These are phyloP conservation scores for Clinocottus analis DNA, from an alignment of 2,113 vertebrate species.

Conservation along the genomic window DNA sequence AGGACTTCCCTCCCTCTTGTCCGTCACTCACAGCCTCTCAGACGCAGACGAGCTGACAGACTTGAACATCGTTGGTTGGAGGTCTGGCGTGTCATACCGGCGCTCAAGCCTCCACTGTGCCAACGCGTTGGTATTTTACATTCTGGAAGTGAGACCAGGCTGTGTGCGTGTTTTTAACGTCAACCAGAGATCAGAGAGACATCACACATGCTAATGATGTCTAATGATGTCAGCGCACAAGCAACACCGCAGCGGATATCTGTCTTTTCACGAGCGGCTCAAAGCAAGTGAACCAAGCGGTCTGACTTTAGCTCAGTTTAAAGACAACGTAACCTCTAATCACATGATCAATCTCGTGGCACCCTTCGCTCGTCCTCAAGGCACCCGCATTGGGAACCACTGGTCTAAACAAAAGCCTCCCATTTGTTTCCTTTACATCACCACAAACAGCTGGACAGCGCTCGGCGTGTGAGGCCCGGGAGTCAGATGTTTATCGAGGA, in stretches of 20 bases:
- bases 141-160: not conserved
- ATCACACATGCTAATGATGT: not conserved
- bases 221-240: not conserved
- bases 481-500: conserved; percentile 16
- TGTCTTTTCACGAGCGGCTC: not conserved
- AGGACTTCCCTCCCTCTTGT: too few species aligned
- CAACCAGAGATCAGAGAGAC: not conserved
- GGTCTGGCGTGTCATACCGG: not conserved
- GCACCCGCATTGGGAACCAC: not conserved
- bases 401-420: conserved; percentile 11
- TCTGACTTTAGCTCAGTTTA: not conserved
- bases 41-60: not conserved
- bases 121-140: not conserved
- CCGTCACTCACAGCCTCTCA: not conserved
- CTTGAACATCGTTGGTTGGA: not conserved
- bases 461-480: not conserved
- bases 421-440: conserved; percentile 27
- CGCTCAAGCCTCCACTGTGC: not conserved
- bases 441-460: conserved; percentile 26
- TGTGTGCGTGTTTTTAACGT: not conserved
- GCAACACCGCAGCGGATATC: not conserved
- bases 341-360: not conserved
- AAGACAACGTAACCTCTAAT: not conserved
- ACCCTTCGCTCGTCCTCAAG: not conserved
- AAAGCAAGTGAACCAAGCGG: not conserved